These are phyloP conservation scores for Yasuhikotakia modesta DNA, from an alignment of 2,797 vertebrate genomes.

Conservation along the genomic window DNA sequence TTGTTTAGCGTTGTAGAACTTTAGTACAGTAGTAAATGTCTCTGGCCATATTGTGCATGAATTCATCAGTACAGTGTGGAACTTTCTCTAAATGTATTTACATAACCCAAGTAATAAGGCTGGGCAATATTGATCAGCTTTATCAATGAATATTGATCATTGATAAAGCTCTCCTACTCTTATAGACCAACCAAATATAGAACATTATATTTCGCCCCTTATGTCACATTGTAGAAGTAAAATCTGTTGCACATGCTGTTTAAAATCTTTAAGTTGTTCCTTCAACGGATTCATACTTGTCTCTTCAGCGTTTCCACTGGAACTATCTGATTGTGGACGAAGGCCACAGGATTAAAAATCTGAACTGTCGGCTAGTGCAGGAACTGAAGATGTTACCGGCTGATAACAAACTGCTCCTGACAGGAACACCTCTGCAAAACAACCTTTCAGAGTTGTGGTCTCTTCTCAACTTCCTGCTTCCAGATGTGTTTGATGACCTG, in stretches of 20 bases:
- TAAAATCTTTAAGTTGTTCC: too few species aligned
- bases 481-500: conserved; percentile 97
- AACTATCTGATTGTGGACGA: conserved; percentile 98
- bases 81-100: too few species aligned
- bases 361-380: conserved; percentile 93
- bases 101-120: too few species aligned
- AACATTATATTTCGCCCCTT: too few species aligned
- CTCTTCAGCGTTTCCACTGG: conserved; percentile 85
- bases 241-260: too few species aligned
- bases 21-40: background rate
- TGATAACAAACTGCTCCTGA: conserved; percentile 96
- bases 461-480: conserved; percentile 94
- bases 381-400: conserved; percentile 89
- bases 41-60: conserved; percentile 23
- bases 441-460: conserved; percentile 98
- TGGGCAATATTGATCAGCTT: too few species aligned
- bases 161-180: too few species aligned
- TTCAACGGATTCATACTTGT: background rate
- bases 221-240: too few species aligned
- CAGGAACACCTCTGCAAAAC: conserved; percentile 96
- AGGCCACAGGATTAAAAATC: conserved; percentile 97
- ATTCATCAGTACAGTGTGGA: too few species aligned
- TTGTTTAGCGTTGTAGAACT: too few species aligned
- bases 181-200: too few species aligned
- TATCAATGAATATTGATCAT: too few species aligned